Evolutionary conservation across 2,113 vertebrate genomes (phyloP).

Genomic region (Capreolus pygargus): DNA sequence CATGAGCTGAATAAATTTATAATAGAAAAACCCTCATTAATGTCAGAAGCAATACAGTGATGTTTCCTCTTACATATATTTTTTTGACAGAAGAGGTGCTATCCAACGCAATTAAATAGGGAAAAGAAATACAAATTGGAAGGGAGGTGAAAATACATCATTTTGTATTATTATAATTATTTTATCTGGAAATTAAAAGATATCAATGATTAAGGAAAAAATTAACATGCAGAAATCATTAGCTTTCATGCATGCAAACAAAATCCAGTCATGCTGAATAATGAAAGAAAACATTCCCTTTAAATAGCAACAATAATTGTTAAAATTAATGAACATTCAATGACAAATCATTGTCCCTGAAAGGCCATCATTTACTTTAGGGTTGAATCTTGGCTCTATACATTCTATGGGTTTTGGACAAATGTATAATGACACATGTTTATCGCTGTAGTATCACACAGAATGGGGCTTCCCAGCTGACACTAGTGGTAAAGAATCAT

Average conservation of each 20-base stretch:
- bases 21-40: neutral
- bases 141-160: neutral
- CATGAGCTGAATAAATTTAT: neutral
- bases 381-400: neutral
- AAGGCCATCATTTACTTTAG: neutral
- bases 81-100: neutral
- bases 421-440: neutral
- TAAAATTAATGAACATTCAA: neutral
- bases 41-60: neutral
- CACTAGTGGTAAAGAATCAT: neutral
- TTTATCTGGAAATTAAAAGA: neutral
- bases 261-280: neutral
- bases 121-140: neutral
- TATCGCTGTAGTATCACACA: neutral
- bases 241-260: neutral
- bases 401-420: neutral
- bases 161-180: neutral
- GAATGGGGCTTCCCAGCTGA: neutral
- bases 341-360: neutral
- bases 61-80: neutral
- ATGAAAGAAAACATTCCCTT: neutral
- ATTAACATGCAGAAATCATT: neutral
- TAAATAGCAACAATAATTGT: neutral
- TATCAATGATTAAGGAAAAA: neutral
- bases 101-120: neutral